A percentile compares a stretch with the other conserved stretches of the same genome.
Evolutionary conservation across 1,140 invertebrate genomes (phyloP).

Genomic region (Macrotrachela quadricornifera): DNA sequence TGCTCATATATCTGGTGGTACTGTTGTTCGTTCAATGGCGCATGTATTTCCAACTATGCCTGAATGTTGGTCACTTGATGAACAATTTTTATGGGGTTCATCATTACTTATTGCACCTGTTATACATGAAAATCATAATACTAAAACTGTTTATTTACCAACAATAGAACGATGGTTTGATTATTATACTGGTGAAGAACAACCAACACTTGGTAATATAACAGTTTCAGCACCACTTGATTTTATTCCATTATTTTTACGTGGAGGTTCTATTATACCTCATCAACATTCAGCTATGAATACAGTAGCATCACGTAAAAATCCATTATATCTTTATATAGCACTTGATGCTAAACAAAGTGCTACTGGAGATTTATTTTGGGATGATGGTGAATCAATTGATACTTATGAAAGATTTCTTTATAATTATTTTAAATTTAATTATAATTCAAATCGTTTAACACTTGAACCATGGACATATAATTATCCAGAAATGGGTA

Average conservation of each 20-base stretch:
- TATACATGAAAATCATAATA: constrained; percentile 12
- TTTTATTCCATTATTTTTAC: constrained; percentile 24
- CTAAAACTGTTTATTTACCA: constrained; percentile 22
- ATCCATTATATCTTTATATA: too few species aligned
- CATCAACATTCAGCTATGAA: constrained; percentile 23
- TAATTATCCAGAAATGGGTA: too few species aligned
- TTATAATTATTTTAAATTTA: too few species aligned
- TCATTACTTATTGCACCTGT: constrained; percentile 52
- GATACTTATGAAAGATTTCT: too few species aligned
- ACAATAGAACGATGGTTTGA: constrained; percentile 25
- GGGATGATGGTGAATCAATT: too few species aligned
- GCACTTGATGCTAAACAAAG: too few species aligned
- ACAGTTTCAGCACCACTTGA: constrained; percentile 13
- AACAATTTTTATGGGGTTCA: constrained; percentile 56
- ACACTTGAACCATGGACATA: too few species aligned
- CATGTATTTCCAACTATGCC: constrained; percentile 36
- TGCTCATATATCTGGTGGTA: constrained; percentile 44
- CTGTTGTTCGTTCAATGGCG: constrained; percentile 54
- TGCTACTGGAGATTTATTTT: too few species aligned
- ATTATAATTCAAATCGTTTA: too few species aligned
- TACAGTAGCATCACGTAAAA: constrained; percentile 12
- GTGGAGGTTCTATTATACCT: constrained; percentile 27
- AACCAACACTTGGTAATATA: too few species aligned
- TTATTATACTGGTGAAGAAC: constrained; percentile 22
- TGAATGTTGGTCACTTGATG: constrained; percentile 46